Evolutionary conservation across 23 tunicate genomes (phyloP), one percentile per base, ranked within the genome.

Genomic region (Corella eumyota): DNA sequence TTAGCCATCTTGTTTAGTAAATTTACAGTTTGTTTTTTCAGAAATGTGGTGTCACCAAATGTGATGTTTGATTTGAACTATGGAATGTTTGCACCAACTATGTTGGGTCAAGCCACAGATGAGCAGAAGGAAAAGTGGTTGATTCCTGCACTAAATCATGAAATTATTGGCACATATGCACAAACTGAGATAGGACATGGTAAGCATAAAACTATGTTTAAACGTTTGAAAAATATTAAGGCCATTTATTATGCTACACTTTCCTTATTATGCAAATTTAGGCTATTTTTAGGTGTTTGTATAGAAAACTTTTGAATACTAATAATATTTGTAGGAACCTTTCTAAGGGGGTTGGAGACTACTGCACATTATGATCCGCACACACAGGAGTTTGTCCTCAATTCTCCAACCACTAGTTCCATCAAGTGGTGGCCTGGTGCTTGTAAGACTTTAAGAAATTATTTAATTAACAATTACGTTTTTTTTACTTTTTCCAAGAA

Each of bases 101-200:
- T 88, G 77, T 27, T 78, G 60, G 73, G 73, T 22, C 96, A 88
- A 68, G 96, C 68, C 48, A 77, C 96, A 1, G 70, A 69, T 2
- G 88, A 88, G 44, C 96, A 88, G 55, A 53, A 73, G 48, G 77
- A 48, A 45, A 88, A 79, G 32, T 88, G 77, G 77, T 46, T 88
- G 46, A 40, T 72, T 32, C 96, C 96, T 22, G 81, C 96, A n/a
- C 22, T 88, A 20, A 67, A 78, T 63, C 88, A 79, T 68, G 96
- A 88, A 68, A 78, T 88, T 21, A 52, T 88, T 19, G 96, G 96
- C 28, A 88, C 96, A 0, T 88, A 88, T 73, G 96, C 96, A 20
- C 96, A 88, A 53, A 88, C 96, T 5, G 96, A 88, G 72, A 88
- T 88, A 88, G 96, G 96, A 20, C 96, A 88, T 51, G 96, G 96